Percentiles rank a stretch among this genome's conserved stretches.
Evolutionary conservation across 2,113 vertebrate genomes (phyloP).

Genomic region (Channa argus): DNA sequence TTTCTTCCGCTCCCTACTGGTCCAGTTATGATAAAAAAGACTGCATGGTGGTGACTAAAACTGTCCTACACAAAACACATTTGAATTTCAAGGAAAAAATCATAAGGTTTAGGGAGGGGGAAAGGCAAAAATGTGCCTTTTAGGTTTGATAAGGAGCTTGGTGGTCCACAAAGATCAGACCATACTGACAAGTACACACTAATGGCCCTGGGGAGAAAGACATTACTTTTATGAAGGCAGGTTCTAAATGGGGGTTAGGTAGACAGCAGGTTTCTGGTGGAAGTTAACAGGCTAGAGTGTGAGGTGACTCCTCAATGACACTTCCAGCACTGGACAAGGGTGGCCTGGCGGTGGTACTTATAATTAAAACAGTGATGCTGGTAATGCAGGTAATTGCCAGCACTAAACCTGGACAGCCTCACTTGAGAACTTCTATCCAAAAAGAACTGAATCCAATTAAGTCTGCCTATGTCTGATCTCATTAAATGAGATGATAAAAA

Average conservation of each 20-base stretch:
- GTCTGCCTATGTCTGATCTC: too few species aligned
- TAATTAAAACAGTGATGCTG: constrained; percentile 58
- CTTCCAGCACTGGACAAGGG: constrained; percentile 51
- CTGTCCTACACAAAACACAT: background rate
- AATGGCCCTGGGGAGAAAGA: constrained; percentile 40
- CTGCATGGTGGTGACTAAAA: background rate
- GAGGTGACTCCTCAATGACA: constrained; percentile 69
- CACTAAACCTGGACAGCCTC: background rate
- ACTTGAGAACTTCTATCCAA: too few species aligned
- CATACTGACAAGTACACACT: constrained; percentile 50
- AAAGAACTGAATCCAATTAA: too few species aligned
- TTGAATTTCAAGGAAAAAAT: constrained; percentile 10
- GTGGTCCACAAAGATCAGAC: constrained; percentile 31
- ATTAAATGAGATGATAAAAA: too few species aligned
- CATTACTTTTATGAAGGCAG: constrained; percentile 51
- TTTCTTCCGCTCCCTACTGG: background rate
- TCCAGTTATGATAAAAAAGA: constrained; percentile 8
- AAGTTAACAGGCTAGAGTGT: constrained; percentile 66
- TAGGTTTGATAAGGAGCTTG: constrained; percentile 67
- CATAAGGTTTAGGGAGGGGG: background rate
- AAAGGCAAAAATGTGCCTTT: constrained; percentile 26
- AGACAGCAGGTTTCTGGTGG: constrained; percentile 53
- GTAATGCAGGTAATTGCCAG: constrained; percentile 31
- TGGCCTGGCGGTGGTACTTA: constrained; percentile 46
- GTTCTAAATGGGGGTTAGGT: constrained; percentile 38